phyloP scores from a whole-genome alignment of 1,140 invertebrate genomes.

The Neodiprion pinetum region DNA sequence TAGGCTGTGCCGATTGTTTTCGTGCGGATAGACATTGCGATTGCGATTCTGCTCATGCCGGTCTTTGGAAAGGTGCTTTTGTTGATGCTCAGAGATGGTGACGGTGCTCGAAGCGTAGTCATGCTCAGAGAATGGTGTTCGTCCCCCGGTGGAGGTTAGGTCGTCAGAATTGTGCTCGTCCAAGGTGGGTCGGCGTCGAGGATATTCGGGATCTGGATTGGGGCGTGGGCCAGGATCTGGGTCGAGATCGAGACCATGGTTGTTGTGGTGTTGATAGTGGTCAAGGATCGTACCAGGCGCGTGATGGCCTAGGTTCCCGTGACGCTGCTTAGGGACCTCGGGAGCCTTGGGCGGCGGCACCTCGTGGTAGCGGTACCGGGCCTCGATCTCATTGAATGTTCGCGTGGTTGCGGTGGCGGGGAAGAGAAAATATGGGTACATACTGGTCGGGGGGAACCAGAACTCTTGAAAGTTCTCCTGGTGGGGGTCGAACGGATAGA shows the following conservation, averaged over 20 bases:
- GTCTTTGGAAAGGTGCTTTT: conserved; percentile 46
- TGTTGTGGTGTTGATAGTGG: conserved; percentile 42
- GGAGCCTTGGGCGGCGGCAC: conserved; percentile 34
- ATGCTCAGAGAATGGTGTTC: conserved; percentile 50
- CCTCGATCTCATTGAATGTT: conserved; percentile 34
- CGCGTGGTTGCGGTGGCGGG: conserved; percentile 56
- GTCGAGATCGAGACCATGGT: conserved; percentile 43
- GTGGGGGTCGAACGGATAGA: conserved; percentile 62
- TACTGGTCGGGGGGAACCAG: conserved; percentile 64
- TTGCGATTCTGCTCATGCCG: conserved; percentile 44
- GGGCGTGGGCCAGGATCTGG: conserved; percentile 40
- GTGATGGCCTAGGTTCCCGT: conserved; percentile 25
- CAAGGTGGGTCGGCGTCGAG: conserved; percentile 20
- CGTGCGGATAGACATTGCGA: conserved; percentile 27
- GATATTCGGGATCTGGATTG: conserved; percentile 15
- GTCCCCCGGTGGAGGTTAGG: conserved; percentile 30
- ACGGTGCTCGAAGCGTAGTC: conserved; percentile 41
- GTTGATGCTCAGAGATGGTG: conserved; percentile 48
- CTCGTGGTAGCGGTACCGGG: conserved; percentile 47
- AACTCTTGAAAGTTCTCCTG: conserved; percentile 62
- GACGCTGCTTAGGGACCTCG: conserved; percentile 26
- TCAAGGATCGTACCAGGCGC: conserved; percentile 39
- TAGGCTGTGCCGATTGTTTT: conserved; percentile 30
- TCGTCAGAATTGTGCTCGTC: conserved; percentile 25
- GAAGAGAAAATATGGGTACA: conserved; percentile 66